Conservation (phyloP, 2,888 invertebrate species). For the Leistus spinibarbis region DNA sequence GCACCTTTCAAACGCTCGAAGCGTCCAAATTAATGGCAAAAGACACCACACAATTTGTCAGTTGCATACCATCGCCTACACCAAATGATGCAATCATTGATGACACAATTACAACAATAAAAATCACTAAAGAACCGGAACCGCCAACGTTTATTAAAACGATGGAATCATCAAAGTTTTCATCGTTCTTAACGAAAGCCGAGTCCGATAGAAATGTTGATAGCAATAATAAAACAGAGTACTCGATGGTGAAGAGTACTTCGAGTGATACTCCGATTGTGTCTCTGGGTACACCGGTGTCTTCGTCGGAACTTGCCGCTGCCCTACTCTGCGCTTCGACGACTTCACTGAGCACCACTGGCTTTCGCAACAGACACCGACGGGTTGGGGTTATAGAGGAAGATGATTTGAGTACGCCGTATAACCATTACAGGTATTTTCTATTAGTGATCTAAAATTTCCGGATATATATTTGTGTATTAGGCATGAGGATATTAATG, state of each 20-base stretch:
- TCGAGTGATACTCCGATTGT: conserved; percentile 57
- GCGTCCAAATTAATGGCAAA: conserved; percentile 32
- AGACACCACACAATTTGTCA: conserved; percentile 8
- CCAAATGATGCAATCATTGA: background rate
- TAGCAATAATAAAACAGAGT: conserved; percentile 5
- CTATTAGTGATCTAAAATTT: too few relatives aligned
- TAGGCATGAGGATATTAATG: background rate
- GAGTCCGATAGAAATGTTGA: conserved; percentile 35
- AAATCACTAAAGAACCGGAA: conserved; percentile 44
- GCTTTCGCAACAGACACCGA: conserved; percentile 53
- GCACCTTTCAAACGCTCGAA: conserved; percentile 30
- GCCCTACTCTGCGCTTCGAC: conserved; percentile 62
- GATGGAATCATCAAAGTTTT: conserved; percentile 57
- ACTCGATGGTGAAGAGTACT: conserved; percentile 57
- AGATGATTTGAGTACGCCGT: conserved; percentile 73
- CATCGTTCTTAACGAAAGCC: conserved; percentile 34
- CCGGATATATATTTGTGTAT: too few relatives aligned
- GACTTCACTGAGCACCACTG: conserved; percentile 55
- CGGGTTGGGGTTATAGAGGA: conserved; percentile 59
- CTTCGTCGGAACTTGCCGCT: conserved; percentile 61
- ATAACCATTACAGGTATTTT: conserved; percentile 71
- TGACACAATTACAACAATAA: background rate
- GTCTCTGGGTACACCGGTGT: conserved; percentile 59
- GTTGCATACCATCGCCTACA: background rate
- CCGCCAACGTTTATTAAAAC: conserved; percentile 54